phyloP scores from a whole-genome alignment of 2,888 invertebrate genomes.

The Sinohyriopsis cumingii region DNA sequence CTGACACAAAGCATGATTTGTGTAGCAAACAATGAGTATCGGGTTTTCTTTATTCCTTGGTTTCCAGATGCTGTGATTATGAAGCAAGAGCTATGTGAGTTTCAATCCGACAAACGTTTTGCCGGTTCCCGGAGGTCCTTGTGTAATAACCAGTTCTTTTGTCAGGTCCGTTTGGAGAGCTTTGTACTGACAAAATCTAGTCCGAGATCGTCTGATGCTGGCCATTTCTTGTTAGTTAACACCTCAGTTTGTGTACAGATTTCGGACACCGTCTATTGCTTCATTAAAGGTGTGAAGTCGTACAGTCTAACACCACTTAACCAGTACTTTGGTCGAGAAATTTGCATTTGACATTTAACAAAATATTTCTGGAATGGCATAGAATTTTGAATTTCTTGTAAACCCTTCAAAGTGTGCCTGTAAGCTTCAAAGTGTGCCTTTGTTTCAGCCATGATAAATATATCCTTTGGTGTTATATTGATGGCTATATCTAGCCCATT shows the following conservation, averaged over 20 bases:
- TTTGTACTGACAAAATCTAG: slow-evolving; percentile 54
- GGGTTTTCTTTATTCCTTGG: slow-evolving; percentile 33
- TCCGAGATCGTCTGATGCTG: slow-evolving; percentile 22
- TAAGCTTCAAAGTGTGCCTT: slow-evolving; percentile 89
- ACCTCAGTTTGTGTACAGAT: slow-evolving; percentile 5
- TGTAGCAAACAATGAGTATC: slow-evolving; percentile 69
- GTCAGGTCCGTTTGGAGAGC: slow-evolving; percentile 64
- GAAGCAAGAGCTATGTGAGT: slow-evolving; percentile 79
- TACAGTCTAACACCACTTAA: slow-evolving; percentile 18
- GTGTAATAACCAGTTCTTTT: slow-evolving; percentile 67
- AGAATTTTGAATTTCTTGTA: slow-evolving; percentile 76
- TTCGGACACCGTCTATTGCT: no score
- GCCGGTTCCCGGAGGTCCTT: slow-evolving; percentile 88
- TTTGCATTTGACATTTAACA: slow-evolving; percentile 42
- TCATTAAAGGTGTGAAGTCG: slow-evolving; percentile 17
- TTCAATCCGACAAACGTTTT: slow-evolving; percentile 87
- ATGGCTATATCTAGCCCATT: slow-evolving; percentile 18
- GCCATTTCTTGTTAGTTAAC: slow-evolving; percentile 41
- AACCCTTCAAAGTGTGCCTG: slow-evolving; percentile 80
- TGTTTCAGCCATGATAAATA: slow-evolving; percentile 81
- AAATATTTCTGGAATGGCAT: slow-evolving; percentile 56
- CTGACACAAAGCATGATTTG: slow-evolving; percentile 70
- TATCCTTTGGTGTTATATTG: slow-evolving; percentile 24
- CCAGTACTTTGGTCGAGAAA: slow-evolving; percentile 48
- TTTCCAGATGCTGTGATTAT: slow-evolving; percentile 75